Base-by-base conservation (phyloP, 2,888 invertebrate species). In the Magallana nippona region DNA sequence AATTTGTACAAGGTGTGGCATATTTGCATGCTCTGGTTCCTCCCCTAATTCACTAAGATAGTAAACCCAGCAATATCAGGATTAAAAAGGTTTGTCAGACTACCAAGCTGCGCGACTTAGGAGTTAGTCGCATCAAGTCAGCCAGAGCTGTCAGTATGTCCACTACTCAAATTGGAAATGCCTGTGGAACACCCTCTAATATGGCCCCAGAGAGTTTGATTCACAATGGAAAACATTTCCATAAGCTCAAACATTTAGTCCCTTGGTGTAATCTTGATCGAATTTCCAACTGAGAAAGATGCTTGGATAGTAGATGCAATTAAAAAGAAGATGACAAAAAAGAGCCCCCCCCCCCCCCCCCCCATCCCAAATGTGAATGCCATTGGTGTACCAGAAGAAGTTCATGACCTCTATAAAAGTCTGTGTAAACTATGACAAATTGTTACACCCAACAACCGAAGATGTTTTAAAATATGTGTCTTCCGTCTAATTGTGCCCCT, bases 21-120 rank as follows among this genome's bases (percentile, higher is more conserved):
- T 79, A 79, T 79, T 27, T 79, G 58, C 79, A 79, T 57, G 19
- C 79, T 22, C 58, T 57, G 19, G 58, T 57, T 15, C 79, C 79
- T 22, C n/a, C 32, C 32, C n/a, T 27, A 27, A 27, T 27, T 27
- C 27, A 27, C 2, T 27, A 27, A 2, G 27, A 27, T 2, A 27
- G 1, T 27, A 27, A 27, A 27, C 27, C 27, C 27, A 27, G 27
- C 27, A 27, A 27, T 27, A 2, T 27, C 27, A 27, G 1, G 27
- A 27, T 1, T 2, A 27, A 27, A 27, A 27, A 27, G 27, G 27
- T 27, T 27, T 27, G 27, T 27, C 27, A 27, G 2, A 27, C 27
- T 27, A 27, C 27, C 27, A 27, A 27, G 27, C 2, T 27, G 1
- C 2, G 27, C 2, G 27, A 27, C 27, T 27, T 27, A 2, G 27